phyloP scores from a whole-genome alignment of 92 coral and sea anemone species.

The Diadumene lineata region DNA sequence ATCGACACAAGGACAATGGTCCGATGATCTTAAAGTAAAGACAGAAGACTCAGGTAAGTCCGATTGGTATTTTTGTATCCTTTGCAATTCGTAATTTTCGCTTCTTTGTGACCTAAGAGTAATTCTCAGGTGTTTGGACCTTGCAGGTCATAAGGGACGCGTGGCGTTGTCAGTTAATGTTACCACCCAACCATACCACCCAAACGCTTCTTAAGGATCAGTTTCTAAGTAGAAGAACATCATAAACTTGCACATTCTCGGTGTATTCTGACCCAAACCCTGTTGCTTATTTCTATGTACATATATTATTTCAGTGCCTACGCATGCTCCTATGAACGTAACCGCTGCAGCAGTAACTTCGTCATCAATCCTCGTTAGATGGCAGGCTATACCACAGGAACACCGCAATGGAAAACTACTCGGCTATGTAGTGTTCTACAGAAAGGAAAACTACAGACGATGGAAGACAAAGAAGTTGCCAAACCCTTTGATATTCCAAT shows the following conservation, averaged over 20 bases:
- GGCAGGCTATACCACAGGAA: conserved; percentile 38
- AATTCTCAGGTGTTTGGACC: too few relatives aligned
- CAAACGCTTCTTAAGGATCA: background rate
- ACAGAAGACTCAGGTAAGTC: conserved; percentile 16
- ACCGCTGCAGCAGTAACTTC: conserved; percentile 26
- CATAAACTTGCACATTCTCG: too few relatives aligned
- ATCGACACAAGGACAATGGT: conserved; percentile 26
- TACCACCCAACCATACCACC: too few relatives aligned
- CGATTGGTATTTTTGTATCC: background rate
- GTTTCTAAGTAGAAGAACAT: background rate
- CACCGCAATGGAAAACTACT: conserved; percentile 40
- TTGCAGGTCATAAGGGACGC: too few relatives aligned
- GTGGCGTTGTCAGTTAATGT: too few relatives aligned
- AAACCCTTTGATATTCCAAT: background rate
- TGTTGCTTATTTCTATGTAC: too few relatives aligned
- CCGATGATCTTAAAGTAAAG: conserved; percentile 18
- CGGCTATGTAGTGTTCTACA: conserved; percentile 44
- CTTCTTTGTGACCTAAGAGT: too few relatives aligned
- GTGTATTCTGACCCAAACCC: too few relatives aligned
- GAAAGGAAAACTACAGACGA: conserved; percentile 3
- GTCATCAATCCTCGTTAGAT: conserved; percentile 41
- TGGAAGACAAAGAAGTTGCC: conserved; percentile 9
- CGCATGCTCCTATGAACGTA: conserved; percentile 40
- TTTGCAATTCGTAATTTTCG: too few relatives aligned
- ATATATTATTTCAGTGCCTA: conserved; percentile 27